Base-by-base conservation (phyloP, 2,113 vertebrate genomes). In the Heliornis fulica region DNA sequence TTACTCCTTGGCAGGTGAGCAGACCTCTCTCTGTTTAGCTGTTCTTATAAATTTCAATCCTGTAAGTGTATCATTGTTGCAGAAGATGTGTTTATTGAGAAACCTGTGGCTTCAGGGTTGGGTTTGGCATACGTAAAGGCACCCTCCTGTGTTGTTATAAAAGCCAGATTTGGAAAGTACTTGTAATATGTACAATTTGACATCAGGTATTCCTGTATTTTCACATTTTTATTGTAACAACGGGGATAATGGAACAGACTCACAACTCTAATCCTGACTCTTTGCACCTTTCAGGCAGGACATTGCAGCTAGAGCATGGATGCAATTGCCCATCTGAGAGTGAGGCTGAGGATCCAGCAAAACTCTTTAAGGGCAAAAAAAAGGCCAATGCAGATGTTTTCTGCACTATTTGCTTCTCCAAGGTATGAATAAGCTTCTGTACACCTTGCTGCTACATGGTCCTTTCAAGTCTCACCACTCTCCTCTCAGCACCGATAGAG, bases 1-100 rank as follows among this genome's bases (percentile, higher is more conserved):
- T 93, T 70, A 32, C 87, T 87, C 87, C 88, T 95, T 97, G 89
- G 79, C 87, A 87, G 82, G 70, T 88, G 79, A 96, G 69, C 61
- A 69, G 32, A 90, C 15, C 66, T 57, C 82, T 81, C 56, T 71
- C 76, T 36, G 11, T 96, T 89, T 80, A 82, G 78, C 46, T 50
- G 25, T 78, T 87, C 66, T 64, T 91, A 66, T 28, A 82, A 96
- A 90, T 29, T 26, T 76, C 93, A 96, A 94, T 93, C 86, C 86
- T 4, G 0, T 85, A 90, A 91, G 51, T 57, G 71, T 68, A 59
- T 95, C 86, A 26, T 50, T 16, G 11, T 88, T 91, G 83, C 64
- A 89, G 83, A 87, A 79, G 71, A 76, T 53, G 89, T 80, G 83
- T 82, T 94, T 95, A 92, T 95, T 77, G 87, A 95, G 80, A 80